Evolutionary conservation across 2,113 vertebrate species (phyloP).

Genomic region (Bathybates hornii): DNA sequence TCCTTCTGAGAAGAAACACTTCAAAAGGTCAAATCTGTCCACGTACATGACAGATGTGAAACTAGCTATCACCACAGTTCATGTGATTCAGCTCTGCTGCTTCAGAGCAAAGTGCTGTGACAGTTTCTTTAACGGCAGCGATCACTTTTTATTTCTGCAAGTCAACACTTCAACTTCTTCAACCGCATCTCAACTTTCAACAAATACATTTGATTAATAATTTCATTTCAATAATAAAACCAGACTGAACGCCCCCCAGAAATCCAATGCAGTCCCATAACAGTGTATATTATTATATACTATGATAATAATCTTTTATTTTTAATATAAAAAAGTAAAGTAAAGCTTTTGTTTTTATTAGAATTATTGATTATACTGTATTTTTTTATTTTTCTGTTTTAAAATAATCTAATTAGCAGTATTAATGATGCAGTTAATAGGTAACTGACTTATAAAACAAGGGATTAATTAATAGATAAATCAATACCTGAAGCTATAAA

Average conservation of each 20-base stretch:
- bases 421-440: not conserved
- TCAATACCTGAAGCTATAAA: not conserved
- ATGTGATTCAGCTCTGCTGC: not conserved
- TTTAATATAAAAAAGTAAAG: fast-evolving
- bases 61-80: not conserved
- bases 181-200: not conserved
- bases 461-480: not conserved
- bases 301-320: not conserved
- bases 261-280: not conserved
- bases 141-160: not conserved
- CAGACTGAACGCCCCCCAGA: not conserved
- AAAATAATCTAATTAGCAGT: not conserved
- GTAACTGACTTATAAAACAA: not conserved
- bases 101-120: fast-evolving
- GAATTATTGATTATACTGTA: not conserved
- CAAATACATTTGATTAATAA: not conserved
- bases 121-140: not conserved
- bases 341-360: not conserved
- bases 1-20: not conserved
- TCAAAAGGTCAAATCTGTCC: not conserved
- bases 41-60: not conserved
- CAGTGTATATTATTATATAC: not conserved
- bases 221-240: not conserved
- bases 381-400: not conserved
- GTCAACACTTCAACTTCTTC: not conserved